Conservation (phyloP, 2,113 vertebrate species). For the Prolemur simus region DNA sequence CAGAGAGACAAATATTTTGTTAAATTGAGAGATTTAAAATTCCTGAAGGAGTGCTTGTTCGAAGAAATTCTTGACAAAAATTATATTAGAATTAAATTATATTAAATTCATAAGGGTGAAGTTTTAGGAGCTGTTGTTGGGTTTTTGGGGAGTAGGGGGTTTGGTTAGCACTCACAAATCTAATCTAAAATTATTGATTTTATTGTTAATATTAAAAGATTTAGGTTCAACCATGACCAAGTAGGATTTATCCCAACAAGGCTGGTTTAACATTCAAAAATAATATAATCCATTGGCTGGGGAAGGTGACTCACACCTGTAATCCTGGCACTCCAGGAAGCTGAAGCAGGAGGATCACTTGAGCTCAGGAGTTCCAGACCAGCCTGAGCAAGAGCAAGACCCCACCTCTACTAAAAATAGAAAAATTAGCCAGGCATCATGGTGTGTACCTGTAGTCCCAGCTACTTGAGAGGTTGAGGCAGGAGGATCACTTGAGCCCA, state of each 20-base stretch:
- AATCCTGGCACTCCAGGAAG: too few relatives aligned
- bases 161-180: not conserved
- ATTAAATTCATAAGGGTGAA: constrained; percentile 17
- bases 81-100: not conserved
- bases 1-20: not conserved
- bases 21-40: not conserved
- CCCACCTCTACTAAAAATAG: too few relatives aligned
- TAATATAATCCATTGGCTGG: not conserved
- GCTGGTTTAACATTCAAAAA: constrained; percentile 7
- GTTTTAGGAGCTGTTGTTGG: not conserved
- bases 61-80: constrained; percentile 37
- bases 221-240: not conserved
- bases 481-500: not conserved
- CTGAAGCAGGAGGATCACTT: too few relatives aligned
- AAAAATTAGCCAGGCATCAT: not conserved
- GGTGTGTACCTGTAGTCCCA: not conserved
- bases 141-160: not conserved
- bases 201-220: constrained; percentile 39
- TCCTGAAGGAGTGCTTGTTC: not conserved
- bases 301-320: too few relatives aligned
- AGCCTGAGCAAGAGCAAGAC: too few relatives aligned
- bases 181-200: constrained; percentile 34
- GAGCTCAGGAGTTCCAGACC: too few relatives aligned
- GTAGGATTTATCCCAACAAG: not conserved
- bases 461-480: not conserved